Evolutionary conservation across 92 coral and sea anemone species (phyloP).

Genomic region (Palythoa heliodiscus): DNA sequence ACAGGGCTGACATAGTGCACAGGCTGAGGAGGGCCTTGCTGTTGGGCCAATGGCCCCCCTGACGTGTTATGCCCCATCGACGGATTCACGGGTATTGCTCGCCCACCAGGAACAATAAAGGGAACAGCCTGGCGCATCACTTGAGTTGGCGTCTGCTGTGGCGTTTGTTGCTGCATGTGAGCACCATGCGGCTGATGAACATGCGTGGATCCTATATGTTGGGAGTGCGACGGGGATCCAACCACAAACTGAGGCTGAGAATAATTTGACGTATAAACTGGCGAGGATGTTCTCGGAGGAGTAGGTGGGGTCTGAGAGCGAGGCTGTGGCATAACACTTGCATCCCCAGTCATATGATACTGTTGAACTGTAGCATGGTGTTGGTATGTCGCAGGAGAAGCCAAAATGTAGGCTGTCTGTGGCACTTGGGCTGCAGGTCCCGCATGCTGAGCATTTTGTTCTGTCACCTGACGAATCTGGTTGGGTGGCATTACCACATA

Average conservation of each 20-base stretch:
- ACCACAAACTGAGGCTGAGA: constrained; percentile 54
- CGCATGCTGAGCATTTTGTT: constrained; percentile 57
- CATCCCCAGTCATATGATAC: constrained; percentile 60
- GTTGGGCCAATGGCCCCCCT: constrained; percentile 56
- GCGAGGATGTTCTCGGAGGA: constrained; percentile 88
- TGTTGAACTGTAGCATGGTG: constrained; percentile 61
- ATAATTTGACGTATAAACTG: constrained; percentile 62
- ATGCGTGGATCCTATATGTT: constrained; percentile 40
- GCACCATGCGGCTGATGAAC: constrained; percentile 67
- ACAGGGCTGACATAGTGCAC: constrained; percentile 64
- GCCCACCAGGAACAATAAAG: constrained; percentile 73
- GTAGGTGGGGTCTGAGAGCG: constrained; percentile 96
- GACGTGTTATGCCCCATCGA: constrained; percentile 49
- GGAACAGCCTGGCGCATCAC: constrained; percentile 81
- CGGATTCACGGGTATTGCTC: constrained; percentile 69
- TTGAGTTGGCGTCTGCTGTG: constrained; percentile 71
- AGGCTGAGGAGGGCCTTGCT: constrained; percentile 54
- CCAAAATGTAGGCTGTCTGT: constrained; percentile 53
- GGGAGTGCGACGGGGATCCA: constrained; percentile 53
- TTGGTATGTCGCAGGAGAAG: constrained; percentile 58
- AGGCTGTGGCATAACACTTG: constrained; percentile 69
- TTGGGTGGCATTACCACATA: constrained; percentile 84
- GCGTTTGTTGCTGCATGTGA: constrained; percentile 65
- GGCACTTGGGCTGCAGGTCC: constrained; percentile 62
- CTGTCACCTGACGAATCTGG: constrained; percentile 68